phyloP scores from a whole-genome alignment of 2,888 invertebrate species.

The Rhodophaea formosa region DNA sequence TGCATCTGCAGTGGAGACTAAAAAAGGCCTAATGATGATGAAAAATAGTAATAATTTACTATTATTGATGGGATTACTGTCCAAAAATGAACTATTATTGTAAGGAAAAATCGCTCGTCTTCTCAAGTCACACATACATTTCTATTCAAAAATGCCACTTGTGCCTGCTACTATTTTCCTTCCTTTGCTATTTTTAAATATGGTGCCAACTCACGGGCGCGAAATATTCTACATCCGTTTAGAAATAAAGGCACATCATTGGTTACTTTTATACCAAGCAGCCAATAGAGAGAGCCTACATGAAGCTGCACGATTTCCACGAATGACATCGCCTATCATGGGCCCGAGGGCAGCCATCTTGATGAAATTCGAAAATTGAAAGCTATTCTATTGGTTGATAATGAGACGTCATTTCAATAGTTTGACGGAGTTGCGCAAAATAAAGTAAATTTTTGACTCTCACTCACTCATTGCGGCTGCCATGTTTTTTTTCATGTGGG shows the following conservation, averaged over 20 bases:
- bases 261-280: constrained; percentile 35
- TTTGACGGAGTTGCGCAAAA: constrained; percentile 78
- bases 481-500: constrained; percentile 90
- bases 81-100: too few species aligned
- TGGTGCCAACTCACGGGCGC: constrained; percentile 47
- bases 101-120: too few species aligned
- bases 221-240: constrained; percentile 44
- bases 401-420: constrained; percentile 65
- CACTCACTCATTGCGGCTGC: constrained; percentile 80
- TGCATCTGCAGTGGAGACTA: too few species aligned
- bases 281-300: constrained; percentile 42
- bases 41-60: too few species aligned
- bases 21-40: too few species aligned
- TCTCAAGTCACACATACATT: too few species aligned
- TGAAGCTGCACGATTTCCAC: constrained; percentile 51
- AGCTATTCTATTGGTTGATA: constrained; percentile 61
- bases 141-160: too few species aligned
- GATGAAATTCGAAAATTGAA: constrained; percentile 53
- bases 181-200: constrained; percentile 33
- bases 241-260: constrained; percentile 37
- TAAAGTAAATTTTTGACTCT: constrained; percentile 64
- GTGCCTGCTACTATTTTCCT: too few species aligned
- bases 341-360: constrained; percentile 62
- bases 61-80: too few species aligned
- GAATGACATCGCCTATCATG: constrained; percentile 57